phyloP scores from a whole-genome alignment of 1,140 invertebrate species.

The Octopus bimaculoides region DNA sequence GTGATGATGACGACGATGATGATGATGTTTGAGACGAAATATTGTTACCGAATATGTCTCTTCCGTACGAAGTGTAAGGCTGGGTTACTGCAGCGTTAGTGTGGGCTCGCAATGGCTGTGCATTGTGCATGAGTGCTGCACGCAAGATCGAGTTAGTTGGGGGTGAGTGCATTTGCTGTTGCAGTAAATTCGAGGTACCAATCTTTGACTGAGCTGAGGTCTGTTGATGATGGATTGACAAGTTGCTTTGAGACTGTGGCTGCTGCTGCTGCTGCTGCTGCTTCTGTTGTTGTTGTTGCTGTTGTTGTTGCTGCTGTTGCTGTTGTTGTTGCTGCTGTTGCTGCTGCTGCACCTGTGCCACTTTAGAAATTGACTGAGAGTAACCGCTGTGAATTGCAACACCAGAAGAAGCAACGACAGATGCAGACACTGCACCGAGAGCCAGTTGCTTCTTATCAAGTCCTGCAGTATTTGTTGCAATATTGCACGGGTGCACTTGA shows the following conservation, averaged over 20 bases:
- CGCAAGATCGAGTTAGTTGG: conserved; percentile 44
- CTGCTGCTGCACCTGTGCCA: conserved; percentile 24
- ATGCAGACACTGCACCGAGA: conserved; percentile 23
- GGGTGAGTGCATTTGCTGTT: conserved; percentile 32
- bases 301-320: conserved; percentile 23
- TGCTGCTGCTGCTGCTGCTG: conserved; percentile 11
- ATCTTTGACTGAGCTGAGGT: conserved; percentile 6
- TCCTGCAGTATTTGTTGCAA: not conserved
- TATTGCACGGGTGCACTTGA: not conserved
- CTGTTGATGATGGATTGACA: not conserved
- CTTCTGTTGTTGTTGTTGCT: conserved; percentile 22
- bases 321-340: conserved; percentile 31
- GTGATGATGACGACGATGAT: too few species aligned
- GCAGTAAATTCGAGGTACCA: conserved; percentile 28
- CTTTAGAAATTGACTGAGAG: conserved; percentile 32
- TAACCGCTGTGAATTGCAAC: conserved; percentile 19
- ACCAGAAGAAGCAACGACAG: conserved; percentile 15
- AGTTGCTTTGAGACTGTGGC: not conserved
- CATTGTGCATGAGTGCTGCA: conserved; percentile 39
- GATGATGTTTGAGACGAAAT: not conserved
- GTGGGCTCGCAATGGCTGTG: conserved; percentile 18
- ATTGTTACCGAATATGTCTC: conserved; percentile 7
- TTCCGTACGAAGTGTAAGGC: not conserved
- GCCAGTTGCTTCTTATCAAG: conserved; percentile 2
- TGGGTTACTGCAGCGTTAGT: conserved; percentile 10